phyloP scores from a whole-genome alignment of 2,113 vertebrate species.

The Tragelaphus scriptus region DNA sequence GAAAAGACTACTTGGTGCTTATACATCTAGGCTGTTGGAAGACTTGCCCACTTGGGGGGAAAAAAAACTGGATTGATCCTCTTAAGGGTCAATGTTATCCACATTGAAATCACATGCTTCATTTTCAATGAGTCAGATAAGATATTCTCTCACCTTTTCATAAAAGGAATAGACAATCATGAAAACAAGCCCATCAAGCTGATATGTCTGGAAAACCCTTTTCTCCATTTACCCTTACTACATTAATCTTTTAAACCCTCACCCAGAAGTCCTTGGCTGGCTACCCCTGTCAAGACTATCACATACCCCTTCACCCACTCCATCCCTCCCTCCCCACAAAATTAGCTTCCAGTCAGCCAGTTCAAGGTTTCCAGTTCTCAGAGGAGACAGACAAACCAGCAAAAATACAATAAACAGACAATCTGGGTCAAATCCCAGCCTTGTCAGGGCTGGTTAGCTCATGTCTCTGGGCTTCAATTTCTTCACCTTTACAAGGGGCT shows the following conservation, averaged over 20 bases:
- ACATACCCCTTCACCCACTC: background rate
- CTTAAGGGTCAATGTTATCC: background rate
- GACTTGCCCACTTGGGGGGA: too few relatives aligned
- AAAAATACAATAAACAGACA: background rate
- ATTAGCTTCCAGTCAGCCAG: background rate
- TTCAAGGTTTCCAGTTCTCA: background rate
- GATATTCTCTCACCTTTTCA: background rate
- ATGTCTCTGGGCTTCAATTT: background rate
- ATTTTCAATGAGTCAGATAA: background rate
- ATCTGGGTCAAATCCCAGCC: background rate
- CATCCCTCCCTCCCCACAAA: background rate
- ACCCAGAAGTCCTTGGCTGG: rapidly evolving
- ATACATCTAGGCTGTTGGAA: too few relatives aligned
- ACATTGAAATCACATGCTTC: background rate
- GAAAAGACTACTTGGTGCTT: too few relatives aligned
- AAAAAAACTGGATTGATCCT: background rate
- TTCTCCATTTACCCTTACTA: background rate
- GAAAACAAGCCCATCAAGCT: background rate
- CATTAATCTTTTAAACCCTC: background rate
- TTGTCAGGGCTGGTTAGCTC: background rate
- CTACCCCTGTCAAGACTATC: background rate
- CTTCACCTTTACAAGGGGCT: background rate
- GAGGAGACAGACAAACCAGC: background rate
- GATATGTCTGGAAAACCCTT: background rate
- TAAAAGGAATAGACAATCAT: background rate